These are phyloP conservation scores for Cinclus cinclus DNA, from an alignment of 2,113 vertebrate genomes.

Conservation along the genomic window DNA sequence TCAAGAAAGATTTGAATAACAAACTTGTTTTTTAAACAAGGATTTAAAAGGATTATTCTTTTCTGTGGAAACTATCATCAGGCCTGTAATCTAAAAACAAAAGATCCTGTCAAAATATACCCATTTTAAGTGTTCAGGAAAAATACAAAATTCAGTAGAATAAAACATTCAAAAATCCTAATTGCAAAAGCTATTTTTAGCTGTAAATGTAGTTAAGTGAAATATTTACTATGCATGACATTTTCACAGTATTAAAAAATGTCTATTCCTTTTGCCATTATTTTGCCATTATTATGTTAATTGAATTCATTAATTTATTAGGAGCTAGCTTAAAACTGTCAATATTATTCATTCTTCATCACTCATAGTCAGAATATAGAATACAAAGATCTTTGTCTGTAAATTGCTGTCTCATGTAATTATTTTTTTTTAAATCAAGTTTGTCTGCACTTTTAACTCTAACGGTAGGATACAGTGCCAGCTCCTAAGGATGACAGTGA, in stretches of 20 bases:
- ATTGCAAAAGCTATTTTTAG: slow-evolving; percentile 4
- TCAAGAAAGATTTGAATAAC: not conserved
- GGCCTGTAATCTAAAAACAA: not conserved
- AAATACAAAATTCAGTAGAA: not conserved
- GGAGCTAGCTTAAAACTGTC: not conserved
- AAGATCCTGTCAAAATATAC: not conserved
- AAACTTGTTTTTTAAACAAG: not conserved
- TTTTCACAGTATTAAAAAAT: not conserved
- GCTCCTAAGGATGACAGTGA: not conserved
- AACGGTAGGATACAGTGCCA: not conserved
- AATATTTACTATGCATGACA: not conserved
- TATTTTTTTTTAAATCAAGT: not conserved
- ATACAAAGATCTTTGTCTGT: not conserved
- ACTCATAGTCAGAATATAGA: not conserved
- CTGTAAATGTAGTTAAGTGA: not conserved
- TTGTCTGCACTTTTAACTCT: not conserved
- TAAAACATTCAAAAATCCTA: not conserved
- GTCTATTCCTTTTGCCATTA: not conserved
- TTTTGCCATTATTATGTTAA: slow-evolving; percentile 17
- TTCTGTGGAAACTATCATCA: not conserved
- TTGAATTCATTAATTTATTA: not conserved
- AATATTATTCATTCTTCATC: not conserved
- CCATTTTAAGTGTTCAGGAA: not conserved
- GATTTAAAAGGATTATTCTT: not conserved
- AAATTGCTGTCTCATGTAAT: not conserved